phyloP scores from a whole-genome alignment of 1,140 invertebrate species.

The Leptinotarsa lineolata region DNA sequence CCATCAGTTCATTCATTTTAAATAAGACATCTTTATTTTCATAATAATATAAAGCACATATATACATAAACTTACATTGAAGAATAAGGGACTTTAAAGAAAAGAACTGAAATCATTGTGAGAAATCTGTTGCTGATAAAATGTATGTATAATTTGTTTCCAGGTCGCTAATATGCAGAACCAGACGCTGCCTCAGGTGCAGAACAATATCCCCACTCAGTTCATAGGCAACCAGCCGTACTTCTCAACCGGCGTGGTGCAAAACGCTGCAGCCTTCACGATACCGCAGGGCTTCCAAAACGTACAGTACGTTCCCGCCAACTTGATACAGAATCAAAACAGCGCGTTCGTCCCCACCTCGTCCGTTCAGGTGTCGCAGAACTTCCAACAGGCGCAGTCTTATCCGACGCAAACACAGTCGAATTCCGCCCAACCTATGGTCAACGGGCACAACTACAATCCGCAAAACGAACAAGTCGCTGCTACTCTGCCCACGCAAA shows the following conservation, averaged over 20 bases:
- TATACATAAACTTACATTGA: too few species aligned
- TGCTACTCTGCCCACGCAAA: conserved; percentile 46
- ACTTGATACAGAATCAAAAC: conserved; percentile 48
- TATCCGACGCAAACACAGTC: conserved; percentile 47
- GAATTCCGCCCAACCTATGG: conserved; percentile 44
- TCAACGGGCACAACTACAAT: conserved; percentile 52
- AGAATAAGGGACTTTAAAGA: too few species aligned
- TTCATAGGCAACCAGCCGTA: conserved; percentile 51
- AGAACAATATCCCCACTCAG: conserved; percentile 47
- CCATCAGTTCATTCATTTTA: too few species aligned
- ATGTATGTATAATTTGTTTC: too few species aligned
- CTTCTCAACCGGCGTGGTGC: conserved; percentile 46
- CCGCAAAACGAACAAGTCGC: conserved; percentile 39
- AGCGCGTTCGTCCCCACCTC: conserved; percentile 54
- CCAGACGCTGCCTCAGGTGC: conserved; percentile 44
- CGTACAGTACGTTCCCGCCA: conserved; percentile 51
- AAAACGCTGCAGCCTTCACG: conserved; percentile 44
- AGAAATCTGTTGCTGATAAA: too few species aligned
- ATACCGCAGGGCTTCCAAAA: conserved; percentile 49
- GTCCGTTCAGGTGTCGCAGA: conserved; percentile 45
- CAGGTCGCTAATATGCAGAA: conserved; percentile 43
- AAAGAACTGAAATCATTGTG: too few species aligned
- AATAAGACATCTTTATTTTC: too few species aligned
- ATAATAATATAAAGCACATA: too few species aligned
- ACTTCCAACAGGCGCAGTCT: conserved; percentile 53